phyloP scores from a whole-genome alignment of 2,113 vertebrate genomes.

The Pelobates fuscus region DNA sequence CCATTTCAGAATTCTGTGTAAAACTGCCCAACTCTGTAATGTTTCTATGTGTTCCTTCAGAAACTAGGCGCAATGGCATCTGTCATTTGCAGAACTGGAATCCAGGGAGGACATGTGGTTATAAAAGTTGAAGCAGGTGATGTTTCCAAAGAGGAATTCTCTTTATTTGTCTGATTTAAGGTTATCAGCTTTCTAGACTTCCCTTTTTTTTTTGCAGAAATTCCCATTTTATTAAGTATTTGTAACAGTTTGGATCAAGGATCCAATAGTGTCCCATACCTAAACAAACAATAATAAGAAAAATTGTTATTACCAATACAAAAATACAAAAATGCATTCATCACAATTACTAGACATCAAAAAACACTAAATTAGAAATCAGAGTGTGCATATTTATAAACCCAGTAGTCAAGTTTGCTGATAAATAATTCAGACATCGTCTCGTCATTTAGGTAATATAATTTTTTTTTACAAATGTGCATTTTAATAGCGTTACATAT shows the following conservation, averaged over 20 bases:
- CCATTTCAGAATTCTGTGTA: constrained; percentile 37
- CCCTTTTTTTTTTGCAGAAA: constrained; percentile 90
- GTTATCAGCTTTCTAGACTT: constrained; percentile 67
- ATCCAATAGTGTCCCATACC: constrained; percentile 99
- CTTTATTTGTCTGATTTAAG: constrained; percentile 66
- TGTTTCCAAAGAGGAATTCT: constrained; percentile 73
- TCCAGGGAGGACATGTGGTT: constrained; percentile 81
- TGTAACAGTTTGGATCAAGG: constrained; percentile 96
- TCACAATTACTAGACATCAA: too few species aligned
- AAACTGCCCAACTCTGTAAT: constrained; percentile 66
- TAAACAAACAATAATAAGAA: constrained; percentile 54
- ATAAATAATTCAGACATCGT: too few species aligned
- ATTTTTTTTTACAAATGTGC: too few species aligned
- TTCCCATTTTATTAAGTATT: constrained; percentile 99
- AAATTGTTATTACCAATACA: background rate
- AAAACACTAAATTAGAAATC: too few species aligned
- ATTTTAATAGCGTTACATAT: too few species aligned
- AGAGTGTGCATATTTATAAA: too few species aligned
- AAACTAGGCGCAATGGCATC: constrained; percentile 69
- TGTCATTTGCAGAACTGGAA: constrained; percentile 58
- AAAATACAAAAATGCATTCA: too few species aligned
- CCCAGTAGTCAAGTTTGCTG: too few species aligned
- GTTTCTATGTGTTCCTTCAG: constrained; percentile 73
- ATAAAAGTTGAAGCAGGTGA: constrained; percentile 85
- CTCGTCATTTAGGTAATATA: too few species aligned